These are phyloP conservation scores for Pachyseris speciosa DNA, from an alignment of 64 coral and sea anemone genomes.

Conservation along the genomic window DNA sequence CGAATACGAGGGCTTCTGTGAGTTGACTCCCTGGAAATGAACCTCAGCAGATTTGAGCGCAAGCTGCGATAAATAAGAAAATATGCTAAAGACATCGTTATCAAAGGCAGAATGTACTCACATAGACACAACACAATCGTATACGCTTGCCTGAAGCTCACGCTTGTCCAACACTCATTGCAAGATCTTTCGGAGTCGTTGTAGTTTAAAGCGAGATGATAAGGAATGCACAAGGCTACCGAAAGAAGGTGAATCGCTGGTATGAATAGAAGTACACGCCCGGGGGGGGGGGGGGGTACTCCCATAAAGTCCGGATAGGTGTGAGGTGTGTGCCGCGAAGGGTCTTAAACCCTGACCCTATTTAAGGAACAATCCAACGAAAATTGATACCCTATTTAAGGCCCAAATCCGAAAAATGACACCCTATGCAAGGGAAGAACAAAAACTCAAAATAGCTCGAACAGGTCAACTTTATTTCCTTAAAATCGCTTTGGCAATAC, in stretches of 20 bases:
- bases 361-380: no score
- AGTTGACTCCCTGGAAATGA: background rate
- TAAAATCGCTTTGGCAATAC: no score
- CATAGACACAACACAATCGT: constrained; percentile 50
- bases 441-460: no score
- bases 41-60: background rate
- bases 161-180: constrained; percentile 41
- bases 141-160: constrained; percentile 54
- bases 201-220: constrained; percentile 28
- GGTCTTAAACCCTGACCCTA: no score
- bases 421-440: no score
- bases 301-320: no score
- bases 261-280: background rate
- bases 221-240: constrained; percentile 34
- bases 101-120: constrained; percentile 55
- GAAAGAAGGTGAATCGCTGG: constrained; percentile 10
- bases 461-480: no score
- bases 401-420: no score
- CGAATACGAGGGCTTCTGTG: background rate
- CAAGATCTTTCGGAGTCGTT: background rate
- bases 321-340: no score
- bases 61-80: constrained; percentile 27
- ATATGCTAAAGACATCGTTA: constrained; percentile 49
- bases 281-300: no score
- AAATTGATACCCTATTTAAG: no score